A percentile compares a stretch with the other conserved stretches of the same genome.
These are phyloP conservation scores for Oxytorus armatus DNA, from an alignment of 2,888 invertebrate species.

Conservation along the genomic window DNA sequence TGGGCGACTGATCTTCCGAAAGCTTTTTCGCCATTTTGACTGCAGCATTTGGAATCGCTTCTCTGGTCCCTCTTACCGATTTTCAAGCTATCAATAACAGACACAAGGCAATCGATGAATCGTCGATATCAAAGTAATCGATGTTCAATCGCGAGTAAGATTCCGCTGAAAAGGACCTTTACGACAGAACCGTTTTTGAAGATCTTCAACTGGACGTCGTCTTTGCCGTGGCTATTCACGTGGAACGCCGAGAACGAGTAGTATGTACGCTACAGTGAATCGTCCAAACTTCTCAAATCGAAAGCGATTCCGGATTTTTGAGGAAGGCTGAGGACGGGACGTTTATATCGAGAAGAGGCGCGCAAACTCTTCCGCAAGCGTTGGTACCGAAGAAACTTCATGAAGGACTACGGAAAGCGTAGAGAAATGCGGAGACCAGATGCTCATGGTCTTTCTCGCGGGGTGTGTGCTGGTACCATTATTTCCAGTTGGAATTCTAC, in stretches of 20 bases:
- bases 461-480: not conserved
- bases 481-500: not conserved
- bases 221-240: constrained; percentile 3
- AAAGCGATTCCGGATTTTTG: constrained; percentile 12
- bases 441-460: not conserved
- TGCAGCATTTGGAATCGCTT: not conserved
- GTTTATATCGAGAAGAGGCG: constrained; percentile 35
- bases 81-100: not conserved
- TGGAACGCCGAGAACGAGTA: not conserved
- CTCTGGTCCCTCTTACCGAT: not conserved
- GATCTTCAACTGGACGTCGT: not conserved
- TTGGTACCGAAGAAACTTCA: not conserved
- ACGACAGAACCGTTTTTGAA: constrained; percentile 15
- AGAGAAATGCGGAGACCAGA: constrained; percentile 30
- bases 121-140: constrained; percentile 4
- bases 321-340: not conserved
- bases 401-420: constrained; percentile 12
- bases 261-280: constrained; percentile 12
- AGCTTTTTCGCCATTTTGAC: not conserved
- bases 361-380: constrained; percentile 14
- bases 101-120: not conserved
- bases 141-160: constrained; percentile 5
- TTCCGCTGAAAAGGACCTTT: constrained; percentile 13
- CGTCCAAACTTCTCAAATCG: constrained; percentile 16
- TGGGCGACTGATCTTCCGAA: not conserved